Evolutionary conservation across 2,888 invertebrate species (phyloP).

Genomic region (Reticulitermes lucifugus): DNA sequence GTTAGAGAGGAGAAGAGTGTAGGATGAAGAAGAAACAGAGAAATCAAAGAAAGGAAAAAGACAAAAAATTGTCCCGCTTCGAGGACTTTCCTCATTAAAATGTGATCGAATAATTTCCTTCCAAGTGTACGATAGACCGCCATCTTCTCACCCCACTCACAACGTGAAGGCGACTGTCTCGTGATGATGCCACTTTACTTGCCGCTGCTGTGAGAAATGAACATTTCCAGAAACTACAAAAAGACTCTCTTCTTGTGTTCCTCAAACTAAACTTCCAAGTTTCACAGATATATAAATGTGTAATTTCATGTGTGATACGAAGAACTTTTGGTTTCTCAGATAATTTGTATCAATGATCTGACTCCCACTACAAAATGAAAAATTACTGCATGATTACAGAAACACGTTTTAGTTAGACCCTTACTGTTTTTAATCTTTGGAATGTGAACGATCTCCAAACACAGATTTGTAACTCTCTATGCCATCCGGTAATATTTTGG

Average conservation of each 20-base stretch:
- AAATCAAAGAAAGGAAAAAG: constrained; percentile 8
- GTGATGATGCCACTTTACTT: constrained; percentile 47
- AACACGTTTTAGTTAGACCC: too few relatives aligned
- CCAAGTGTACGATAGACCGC: constrained; percentile 15
- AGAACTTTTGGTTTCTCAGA: neutral
- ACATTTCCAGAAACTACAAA: neutral
- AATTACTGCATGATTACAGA: too few relatives aligned
- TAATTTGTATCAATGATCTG: neutral
- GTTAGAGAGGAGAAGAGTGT: constrained; percentile 29
- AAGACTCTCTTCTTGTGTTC: neutral
- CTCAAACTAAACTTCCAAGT: neutral
- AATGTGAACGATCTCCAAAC: too few relatives aligned
- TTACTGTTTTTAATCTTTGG: too few relatives aligned
- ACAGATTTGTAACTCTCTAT: too few relatives aligned
- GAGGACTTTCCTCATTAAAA: constrained; percentile 53
- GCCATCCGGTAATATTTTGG: too few relatives aligned
- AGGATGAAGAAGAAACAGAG: constrained; percentile 18
- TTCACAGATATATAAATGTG: constrained; percentile 9
- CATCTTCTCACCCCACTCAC: neutral
- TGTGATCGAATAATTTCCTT: constrained; percentile 53
- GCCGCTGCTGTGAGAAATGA: constrained; percentile 5
- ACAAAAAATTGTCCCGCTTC: constrained; percentile 41
- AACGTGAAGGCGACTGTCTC: constrained; percentile 31
- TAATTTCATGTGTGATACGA: neutral
- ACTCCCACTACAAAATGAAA: too few relatives aligned